Percentiles rank a stretch among this genome's conserved stretches.
These are phyloP conservation scores for Myotis brandtii DNA, from an alignment of 2,113 vertebrate genomes.

Conservation along the genomic window DNA sequence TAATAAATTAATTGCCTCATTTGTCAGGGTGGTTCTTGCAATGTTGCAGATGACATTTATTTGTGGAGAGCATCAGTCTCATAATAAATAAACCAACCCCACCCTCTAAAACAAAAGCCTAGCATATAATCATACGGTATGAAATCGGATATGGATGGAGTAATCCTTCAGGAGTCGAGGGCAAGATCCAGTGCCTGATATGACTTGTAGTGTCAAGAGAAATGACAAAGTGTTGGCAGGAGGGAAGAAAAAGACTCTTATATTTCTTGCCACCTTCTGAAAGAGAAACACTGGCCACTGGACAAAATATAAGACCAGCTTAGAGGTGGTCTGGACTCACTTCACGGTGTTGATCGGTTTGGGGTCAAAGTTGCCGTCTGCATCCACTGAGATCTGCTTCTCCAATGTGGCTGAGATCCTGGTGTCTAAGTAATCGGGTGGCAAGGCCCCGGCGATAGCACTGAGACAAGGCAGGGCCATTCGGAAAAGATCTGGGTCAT, in stretches of 20 bases:
- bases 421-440: conserved; percentile 96
- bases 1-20: conserved; percentile 62
- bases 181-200: not conserved
- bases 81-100: not conserved
- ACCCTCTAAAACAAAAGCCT: not conserved
- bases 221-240: not conserved
- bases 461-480: conserved; percentile 99
- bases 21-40: conserved; percentile 53
- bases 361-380: conserved; percentile 98
- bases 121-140: not conserved
- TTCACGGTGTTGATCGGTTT: conserved; percentile 96
- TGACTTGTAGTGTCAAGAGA: not conserved
- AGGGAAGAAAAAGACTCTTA: not conserved
- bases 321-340: conserved; percentile 86
- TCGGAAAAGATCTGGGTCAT: conserved; percentile 96
- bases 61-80: not conserved
- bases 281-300: not conserved
- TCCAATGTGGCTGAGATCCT: conserved; percentile 92
- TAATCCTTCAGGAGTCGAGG: conserved; percentile 30
- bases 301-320: not conserved
- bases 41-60: not conserved
- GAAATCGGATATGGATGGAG: not conserved
- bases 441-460: conserved; percentile 96
- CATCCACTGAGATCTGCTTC: conserved; percentile 93
- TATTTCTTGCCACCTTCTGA: not conserved